Evolutionary conservation across 2,797 vertebrate species (phyloP).

Genomic region (Mormyrus hasselquistii): DNA sequence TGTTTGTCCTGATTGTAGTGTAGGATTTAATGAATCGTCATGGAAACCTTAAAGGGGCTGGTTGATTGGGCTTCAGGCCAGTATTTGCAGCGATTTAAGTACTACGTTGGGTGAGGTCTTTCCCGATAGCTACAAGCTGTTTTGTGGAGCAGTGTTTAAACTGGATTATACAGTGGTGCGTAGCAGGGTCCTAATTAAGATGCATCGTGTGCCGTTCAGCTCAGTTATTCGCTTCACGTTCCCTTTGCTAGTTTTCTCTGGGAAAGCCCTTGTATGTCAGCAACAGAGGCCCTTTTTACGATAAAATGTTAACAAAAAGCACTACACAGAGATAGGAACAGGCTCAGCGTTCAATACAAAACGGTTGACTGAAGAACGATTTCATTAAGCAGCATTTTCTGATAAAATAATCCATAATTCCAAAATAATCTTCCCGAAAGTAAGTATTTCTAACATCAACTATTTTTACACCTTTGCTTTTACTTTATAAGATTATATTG

Average conservation of each 20-base stretch:
- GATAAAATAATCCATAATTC: not conserved
- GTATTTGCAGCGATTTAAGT: not conserved
- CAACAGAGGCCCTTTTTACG: conserved; percentile 5
- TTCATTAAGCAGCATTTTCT: not conserved
- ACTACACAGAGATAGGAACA: not conserved
- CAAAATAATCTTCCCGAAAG: not conserved
- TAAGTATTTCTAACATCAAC: not conserved
- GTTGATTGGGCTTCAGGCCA: not conserved
- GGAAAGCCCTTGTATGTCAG: not conserved
- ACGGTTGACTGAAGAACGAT: not conserved
- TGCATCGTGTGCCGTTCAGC: not conserved
- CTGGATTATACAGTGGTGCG: not conserved
- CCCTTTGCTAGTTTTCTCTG: not conserved
- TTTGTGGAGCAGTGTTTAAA: not conserved
- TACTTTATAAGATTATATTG: not conserved
- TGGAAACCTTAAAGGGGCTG: not conserved
- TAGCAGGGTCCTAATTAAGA: not conserved
- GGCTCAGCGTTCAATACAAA: not conserved
- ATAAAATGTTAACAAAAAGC: not conserved
- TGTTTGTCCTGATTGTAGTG: not conserved
- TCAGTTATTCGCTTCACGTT: not conserved
- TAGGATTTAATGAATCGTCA: not conserved
- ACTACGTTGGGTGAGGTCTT: not conserved
- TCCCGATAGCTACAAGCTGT: not conserved
- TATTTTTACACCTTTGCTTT: not conserved